Conservation (phyloP, 2,113 vertebrate species). For the Dissostichus mawsoni region DNA sequence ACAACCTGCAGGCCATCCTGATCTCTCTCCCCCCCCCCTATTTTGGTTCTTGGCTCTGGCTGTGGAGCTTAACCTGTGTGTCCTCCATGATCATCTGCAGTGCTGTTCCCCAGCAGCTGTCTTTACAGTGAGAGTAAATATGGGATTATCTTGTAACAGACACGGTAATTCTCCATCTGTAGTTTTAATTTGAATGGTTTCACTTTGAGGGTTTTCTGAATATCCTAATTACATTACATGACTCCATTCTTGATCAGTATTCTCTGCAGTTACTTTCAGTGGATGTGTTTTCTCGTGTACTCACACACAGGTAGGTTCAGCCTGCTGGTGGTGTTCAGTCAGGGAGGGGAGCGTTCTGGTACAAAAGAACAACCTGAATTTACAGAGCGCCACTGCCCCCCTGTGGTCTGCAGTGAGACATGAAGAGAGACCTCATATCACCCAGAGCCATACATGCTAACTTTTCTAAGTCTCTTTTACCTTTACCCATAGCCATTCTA, state of each 20-base stretch:
- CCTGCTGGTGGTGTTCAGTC: neutral
- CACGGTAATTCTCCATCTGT: constrained; percentile 1
- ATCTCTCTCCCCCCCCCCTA: constrained; percentile 8
- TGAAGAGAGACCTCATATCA: neutral
- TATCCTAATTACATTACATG: constrained; percentile 7
- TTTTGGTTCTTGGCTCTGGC: constrained; percentile 31
- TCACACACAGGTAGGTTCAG: neutral
- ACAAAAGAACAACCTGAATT: neutral
- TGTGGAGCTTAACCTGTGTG: constrained; percentile 37
- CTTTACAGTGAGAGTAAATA: constrained; percentile 7
- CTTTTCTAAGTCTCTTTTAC: constrained; percentile 14
- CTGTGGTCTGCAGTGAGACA: constrained; percentile 36
- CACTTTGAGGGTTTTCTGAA: constrained; percentile 1
- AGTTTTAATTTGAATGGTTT: constrained; percentile 15
- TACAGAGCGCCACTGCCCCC: constrained; percentile 63
- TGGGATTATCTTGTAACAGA: neutral
- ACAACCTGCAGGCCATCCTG: constrained; percentile 33
- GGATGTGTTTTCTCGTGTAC: neutral
- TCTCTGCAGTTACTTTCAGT: constrained; percentile 17
- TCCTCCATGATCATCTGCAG: constrained; percentile 17
- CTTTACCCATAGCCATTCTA: neutral
- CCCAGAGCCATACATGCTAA: neutral
- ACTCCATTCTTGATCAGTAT: constrained; percentile 10
- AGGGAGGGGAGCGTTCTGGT: neutral
- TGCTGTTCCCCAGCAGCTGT: constrained; percentile 15